These are phyloP conservation scores for Junonia oenone DNA, from an alignment of 2,888 invertebrate genomes.

Conservation along the genomic window DNA sequence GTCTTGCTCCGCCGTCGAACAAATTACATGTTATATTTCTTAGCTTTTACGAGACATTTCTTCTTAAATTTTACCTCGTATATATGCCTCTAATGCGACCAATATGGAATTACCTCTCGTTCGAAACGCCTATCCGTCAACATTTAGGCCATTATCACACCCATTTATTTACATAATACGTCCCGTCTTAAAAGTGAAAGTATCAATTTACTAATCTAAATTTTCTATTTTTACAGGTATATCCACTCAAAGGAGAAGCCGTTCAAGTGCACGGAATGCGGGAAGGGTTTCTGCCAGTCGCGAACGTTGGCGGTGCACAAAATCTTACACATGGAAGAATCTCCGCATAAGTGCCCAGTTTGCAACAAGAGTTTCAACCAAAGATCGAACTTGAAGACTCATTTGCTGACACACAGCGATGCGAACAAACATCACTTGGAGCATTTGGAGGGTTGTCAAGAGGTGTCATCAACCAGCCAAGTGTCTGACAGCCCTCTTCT, in stretches of 20 bases:
- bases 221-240: slow-evolving; percentile 83
- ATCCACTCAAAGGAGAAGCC: slow-evolving; percentile 99
- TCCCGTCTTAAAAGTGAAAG: slow-evolving; percentile 46
- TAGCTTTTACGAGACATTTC: slow-evolving; percentile 72
- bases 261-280: slow-evolving; percentile 97
- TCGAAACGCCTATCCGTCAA: slow-evolving; percentile 47
- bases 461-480: slow-evolving; percentile 75
- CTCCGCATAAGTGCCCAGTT: slow-evolving; percentile 94
- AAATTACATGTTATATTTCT: slow-evolving; percentile 78
- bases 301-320: slow-evolving; percentile 97
- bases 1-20: slow-evolving; percentile 73
- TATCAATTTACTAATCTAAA: slow-evolving; percentile 18
- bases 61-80: slow-evolving; percentile 51
- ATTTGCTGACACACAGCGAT: slow-evolving; percentile 92
- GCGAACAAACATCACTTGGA: slow-evolving; percentile 72
- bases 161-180: slow-evolving; percentile 44
- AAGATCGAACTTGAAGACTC: slow-evolving; percentile 94
- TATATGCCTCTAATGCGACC: slow-evolving; percentile 62
- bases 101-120: slow-evolving; percentile 55
- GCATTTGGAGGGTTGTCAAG: slow-evolving; percentile 73
- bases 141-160: slow-evolving; percentile 40
- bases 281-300: slow-evolving; percentile 98
- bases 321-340: slow-evolving; percentile 95
- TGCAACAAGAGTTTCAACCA: slow-evolving; percentile 95
- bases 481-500: slow-evolving; percentile 65